phyloP scores from a whole-genome alignment of 2,113 vertebrate genomes.

The Dermatemys mawii region DNA sequence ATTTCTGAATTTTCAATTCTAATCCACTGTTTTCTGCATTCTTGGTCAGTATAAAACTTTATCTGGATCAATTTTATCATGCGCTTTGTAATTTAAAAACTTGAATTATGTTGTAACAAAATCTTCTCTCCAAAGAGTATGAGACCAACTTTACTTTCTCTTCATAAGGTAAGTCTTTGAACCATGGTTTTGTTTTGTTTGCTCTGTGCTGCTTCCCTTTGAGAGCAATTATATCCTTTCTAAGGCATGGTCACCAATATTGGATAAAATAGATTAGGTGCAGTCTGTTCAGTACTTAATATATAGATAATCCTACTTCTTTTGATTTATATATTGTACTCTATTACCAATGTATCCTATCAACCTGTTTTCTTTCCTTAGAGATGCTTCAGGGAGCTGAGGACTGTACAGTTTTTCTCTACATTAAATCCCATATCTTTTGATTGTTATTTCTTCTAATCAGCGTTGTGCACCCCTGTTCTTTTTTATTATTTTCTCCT shows the following conservation, averaged over 20 bases:
- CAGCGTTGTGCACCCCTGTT: rapidly evolving
- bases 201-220: slow-evolving; percentile 3
- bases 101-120: not conserved
- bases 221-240: slow-evolving; percentile 55
- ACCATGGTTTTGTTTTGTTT: slow-evolving; percentile 23
- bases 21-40: not conserved
- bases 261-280: not conserved
- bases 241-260: slow-evolving; percentile 5
- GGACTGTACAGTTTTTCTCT: not conserved
- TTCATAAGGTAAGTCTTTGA: slow-evolving; percentile 7
- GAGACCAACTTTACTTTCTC: not conserved
- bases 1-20: not conserved
- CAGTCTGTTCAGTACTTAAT: not conserved
- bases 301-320: not conserved
- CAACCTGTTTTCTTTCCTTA: not conserved
- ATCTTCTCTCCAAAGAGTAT: not conserved
- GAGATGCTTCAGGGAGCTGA: not conserved
- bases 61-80: not conserved
- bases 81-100: slow-evolving; percentile 5
- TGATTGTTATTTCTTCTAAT: not conserved
- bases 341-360: not conserved
- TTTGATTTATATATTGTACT: not conserved
- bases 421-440: not conserved
- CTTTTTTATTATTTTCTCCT: not conserved
- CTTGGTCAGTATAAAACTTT: not conserved